Base-by-base conservation (phyloP, 2,888 invertebrate genomes). In the Ochropleura leucogaster region DNA sequence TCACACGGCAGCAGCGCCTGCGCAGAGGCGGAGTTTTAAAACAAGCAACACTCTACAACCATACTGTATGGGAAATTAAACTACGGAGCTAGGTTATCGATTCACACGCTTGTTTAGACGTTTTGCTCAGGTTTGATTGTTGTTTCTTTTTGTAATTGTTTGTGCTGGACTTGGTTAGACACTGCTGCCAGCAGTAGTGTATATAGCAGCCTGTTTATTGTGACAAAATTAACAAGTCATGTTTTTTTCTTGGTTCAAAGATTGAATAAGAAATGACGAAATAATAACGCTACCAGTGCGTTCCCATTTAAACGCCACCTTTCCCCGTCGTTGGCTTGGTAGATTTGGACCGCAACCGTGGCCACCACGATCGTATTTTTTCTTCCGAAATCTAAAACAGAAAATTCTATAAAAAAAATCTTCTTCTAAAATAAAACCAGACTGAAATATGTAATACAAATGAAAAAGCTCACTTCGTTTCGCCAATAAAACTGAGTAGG, bases 1-100 rank as follows among this genome's bases (percentile, higher is more conserved):
- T 96, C 95, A 89, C 95, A 96, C 95, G 95, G 90, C 87, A 71
- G 74, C 95, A 95, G 90, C 87, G 76, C 74, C 77, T 73, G 72
- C 75, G 55, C 55, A 71, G 59, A 68, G 59, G 65, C 74, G 69
- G 66, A 67, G 84, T 76, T 79, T 82, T 79, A 72, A 79, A 77
- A 72, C 82, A 79, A 83, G 79, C 78, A 72, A 63, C 85, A 60
- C 47, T 70, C 70, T 71, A 79, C 83, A 83, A 85, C 84, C 78
- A 83, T 83, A 87, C 80, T 70, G 79, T 87, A 91, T 88, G 90
- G 86, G 89, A 89, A 90, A 88, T 88, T 83, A 83, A 82, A 85
- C 80, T 83, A 74, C 80, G 82, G 71, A 77, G 72, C 65, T 73
- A 84, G 70, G 69, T 74, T 77, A 74, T 65, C 76, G 44, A 82